These are phyloP conservation scores for Invenusta paracnida DNA, from an alignment of 2,888 invertebrate genomes.

Conservation along the genomic window DNA sequence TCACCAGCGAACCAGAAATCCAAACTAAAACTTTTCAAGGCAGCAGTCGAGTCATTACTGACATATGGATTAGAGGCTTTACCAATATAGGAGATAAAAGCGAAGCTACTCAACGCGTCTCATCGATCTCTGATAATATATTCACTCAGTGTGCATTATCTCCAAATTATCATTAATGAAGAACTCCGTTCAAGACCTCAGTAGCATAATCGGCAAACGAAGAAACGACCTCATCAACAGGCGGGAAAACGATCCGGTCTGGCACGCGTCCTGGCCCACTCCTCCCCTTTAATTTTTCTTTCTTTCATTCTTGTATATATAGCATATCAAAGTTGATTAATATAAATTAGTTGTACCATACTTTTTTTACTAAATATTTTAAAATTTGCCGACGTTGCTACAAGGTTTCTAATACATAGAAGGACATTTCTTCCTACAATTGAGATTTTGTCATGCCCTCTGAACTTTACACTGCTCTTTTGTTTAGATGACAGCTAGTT, in stretches of 20 bases:
- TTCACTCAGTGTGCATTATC: neutral
- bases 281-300: too few relatives aligned
- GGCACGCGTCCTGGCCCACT: neutral
- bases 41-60: neutral
- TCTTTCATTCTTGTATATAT: too few relatives aligned
- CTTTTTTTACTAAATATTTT: too few relatives aligned
- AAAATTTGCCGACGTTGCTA: too few relatives aligned
- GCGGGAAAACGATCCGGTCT: neutral
- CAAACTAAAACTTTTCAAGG: neutral
- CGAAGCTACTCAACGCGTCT: neutral
- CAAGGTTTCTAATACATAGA: too few relatives aligned
- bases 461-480: too few relatives aligned
- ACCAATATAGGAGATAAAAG: neutral
- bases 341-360: too few relatives aligned
- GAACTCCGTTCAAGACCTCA: neutral
- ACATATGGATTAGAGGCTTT: conserved; percentile 25
- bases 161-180: neutral
- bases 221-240: neutral
- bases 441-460: too few relatives aligned
- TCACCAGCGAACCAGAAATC: neutral
- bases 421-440: too few relatives aligned
- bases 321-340: too few relatives aligned
- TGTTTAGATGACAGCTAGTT: too few relatives aligned
- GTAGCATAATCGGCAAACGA: neutral
- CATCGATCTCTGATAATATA: neutral